Conservation (phyloP, 2,888 invertebrate species). For the Apodemia zela region DNA sequence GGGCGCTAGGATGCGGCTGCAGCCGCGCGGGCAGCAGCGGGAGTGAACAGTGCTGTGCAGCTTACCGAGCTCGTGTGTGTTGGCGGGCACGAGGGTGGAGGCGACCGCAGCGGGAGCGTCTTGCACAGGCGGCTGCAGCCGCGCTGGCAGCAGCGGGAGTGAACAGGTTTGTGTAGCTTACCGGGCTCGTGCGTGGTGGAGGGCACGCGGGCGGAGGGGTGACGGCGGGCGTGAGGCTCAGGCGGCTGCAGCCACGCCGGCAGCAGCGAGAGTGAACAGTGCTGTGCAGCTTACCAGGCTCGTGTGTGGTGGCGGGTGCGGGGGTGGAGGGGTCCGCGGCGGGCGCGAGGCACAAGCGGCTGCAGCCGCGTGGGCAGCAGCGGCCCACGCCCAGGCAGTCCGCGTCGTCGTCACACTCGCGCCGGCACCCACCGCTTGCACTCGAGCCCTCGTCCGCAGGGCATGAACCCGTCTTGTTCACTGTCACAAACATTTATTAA, state of each 20-base stretch:
- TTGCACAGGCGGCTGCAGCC: too few species aligned
- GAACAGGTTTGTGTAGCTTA: slow-evolving; percentile 24
- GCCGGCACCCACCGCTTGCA: slow-evolving; percentile 74
- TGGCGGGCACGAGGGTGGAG: slow-evolving; percentile 47
- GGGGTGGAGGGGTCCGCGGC: slow-evolving; percentile 32
- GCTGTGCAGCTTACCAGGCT: slow-evolving; percentile 39
- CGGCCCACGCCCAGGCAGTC: slow-evolving; percentile 89
- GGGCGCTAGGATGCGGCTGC: too few species aligned
- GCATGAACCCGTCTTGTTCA: slow-evolving; percentile 76
- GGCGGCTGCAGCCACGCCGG: slow-evolving; percentile 86
- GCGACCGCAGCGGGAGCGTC: too few species aligned
- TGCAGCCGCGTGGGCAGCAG: slow-evolving; percentile 91
- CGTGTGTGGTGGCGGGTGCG: slow-evolving; percentile 33
- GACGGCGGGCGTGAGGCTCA: slow-evolving; percentile 76
- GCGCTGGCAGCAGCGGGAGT: slow-evolving; percentile 87
- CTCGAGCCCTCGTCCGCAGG: slow-evolving; percentile 64
- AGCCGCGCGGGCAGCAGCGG: slow-evolving; percentile 46
- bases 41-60: too few species aligned
- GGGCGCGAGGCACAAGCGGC: slow-evolving; percentile 81
- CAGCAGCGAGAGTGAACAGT: slow-evolving; percentile 85
- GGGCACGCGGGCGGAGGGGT: slow-evolving; percentile 27
- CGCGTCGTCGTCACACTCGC: slow-evolving; percentile 89
- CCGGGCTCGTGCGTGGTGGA: slow-evolving; percentile 26
- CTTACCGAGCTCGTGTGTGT: slow-evolving; percentile 43
- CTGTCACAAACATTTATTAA: slow-evolving; percentile 51